phyloP scores from a whole-genome alignment of 2,797 vertebrate species.

The Rhinoraja longicauda region DNA sequence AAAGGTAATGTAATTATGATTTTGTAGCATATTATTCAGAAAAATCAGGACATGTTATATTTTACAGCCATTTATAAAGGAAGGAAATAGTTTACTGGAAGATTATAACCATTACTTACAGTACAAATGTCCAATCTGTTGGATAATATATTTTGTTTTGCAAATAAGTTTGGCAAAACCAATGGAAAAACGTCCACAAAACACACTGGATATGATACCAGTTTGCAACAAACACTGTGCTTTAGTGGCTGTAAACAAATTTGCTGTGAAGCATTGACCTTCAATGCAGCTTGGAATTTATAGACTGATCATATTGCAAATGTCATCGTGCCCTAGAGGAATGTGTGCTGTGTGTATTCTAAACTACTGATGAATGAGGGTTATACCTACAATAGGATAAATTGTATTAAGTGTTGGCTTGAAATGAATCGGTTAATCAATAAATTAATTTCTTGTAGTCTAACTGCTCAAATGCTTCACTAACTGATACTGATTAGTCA shows the following conservation, averaged over 20 bases:
- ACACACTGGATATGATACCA: not conserved
- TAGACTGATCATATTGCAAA: slow-evolving; percentile 25
- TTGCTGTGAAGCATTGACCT: slow-evolving; percentile 11
- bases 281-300: not conserved
- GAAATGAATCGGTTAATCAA: not conserved
- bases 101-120: not conserved
- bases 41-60: not conserved
- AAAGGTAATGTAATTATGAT: not conserved
- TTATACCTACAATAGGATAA: not conserved
- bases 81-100: not conserved
- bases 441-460: not conserved
- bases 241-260: not conserved
- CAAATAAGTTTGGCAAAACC: not conserved
- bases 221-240: not conserved
- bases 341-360: not conserved
- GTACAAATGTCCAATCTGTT: not conserved
- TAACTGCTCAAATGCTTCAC: not conserved
- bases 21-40: not conserved
- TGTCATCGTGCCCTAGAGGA: not conserved
- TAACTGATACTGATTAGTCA: not conserved
- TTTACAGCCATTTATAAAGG: not conserved
- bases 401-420: not conserved
- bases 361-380: not conserved
- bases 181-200: not conserved
- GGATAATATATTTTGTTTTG: not conserved